Base-by-base conservation (phyloP, 2,797 vertebrate genomes). In the Epinephelus coioides region DNA sequence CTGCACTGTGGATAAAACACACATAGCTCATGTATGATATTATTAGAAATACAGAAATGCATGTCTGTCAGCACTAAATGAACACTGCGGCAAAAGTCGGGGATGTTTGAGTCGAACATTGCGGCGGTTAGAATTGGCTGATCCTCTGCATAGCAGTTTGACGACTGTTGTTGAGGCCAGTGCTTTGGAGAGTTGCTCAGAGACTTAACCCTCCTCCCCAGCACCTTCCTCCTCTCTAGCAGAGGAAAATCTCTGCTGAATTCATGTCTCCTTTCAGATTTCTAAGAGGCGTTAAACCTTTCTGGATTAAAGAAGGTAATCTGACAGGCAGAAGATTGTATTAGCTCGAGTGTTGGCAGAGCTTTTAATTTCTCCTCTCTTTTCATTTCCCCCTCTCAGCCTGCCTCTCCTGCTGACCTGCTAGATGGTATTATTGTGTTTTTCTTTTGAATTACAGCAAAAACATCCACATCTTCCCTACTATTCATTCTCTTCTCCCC, bases 301-400 rank as follows among this genome's bases (percentile, higher is more conserved):
- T 88, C 90, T 93, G 95, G 95, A 96, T 96, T 96, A 96, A 95
- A 95, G 90, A 89, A 91, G 91, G 89, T 94, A 95, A 95, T 94
- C 94, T 95, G 95, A 95, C 95, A 95, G 94, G 94, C 94, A 95
- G 95, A 92, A 94, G 93, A 95, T 94, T 93, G 95, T 95, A 95
- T 95, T 95, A 95, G 90, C 90, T 64, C 13, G 87, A 94, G 91
- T 88, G 93, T 93, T 94, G 93, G 94, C 95, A 95, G 91, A 95
- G 93, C 91, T 94, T 94, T 94, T 93, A 88, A 91, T 94, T 91
- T 91, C 86, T 91, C 82, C 83, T 84, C 92, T 89, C 79, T 81
- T 89, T 91, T 89, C 82, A 84, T 90, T 71, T 60, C 81, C 88
- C 85, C 74, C 89, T 67, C 86, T 65, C 70, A 76, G 78, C 75